A percentile compares a stretch with the other conserved stretches of the same genome.
These are phyloP conservation scores for Pachyramphus minor DNA, from an alignment of 2,113 vertebrate genomes.

Conservation along the genomic window DNA sequence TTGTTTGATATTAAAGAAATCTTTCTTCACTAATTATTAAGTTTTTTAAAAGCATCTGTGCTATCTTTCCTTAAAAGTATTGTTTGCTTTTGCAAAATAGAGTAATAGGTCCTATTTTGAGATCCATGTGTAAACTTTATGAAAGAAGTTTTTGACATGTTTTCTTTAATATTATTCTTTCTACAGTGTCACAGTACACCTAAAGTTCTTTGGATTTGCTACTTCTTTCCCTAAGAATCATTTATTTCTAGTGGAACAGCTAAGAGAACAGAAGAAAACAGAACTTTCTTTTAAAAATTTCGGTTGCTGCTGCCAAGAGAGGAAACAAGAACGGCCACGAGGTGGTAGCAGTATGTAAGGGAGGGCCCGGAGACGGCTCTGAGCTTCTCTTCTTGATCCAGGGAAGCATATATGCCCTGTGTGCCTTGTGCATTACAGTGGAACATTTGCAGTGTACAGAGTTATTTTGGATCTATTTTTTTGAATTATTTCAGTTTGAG, in stretches of 20 bases:
- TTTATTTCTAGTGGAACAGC: not conserved
- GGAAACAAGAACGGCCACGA: not conserved
- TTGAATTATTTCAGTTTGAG: not conserved
- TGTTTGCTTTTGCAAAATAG: not conserved
- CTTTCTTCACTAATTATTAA: accelerated
- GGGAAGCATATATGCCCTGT: not conserved
- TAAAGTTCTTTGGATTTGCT: not conserved
- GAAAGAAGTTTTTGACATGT: not conserved
- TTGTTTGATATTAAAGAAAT: not conserved
- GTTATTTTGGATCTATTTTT: not conserved
- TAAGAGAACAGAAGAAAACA: not conserved
- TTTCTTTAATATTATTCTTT: not conserved
- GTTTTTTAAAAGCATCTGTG: not conserved
- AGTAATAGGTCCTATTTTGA: not conserved
- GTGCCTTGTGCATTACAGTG: not conserved
- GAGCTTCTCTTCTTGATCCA: not conserved
- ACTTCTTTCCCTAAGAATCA: not conserved
- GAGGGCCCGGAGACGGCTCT: not conserved
- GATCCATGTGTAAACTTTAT: not conserved
- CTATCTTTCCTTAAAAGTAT: not conserved
- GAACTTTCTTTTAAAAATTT: not conserved
- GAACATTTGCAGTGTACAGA: no score
- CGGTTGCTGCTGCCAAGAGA: accelerated
- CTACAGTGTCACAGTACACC: not conserved
- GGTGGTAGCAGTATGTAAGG: conserved; percentile 22